Evolutionary conservation across 2,113 vertebrate species (phyloP).

Genomic region (Chloroceryle aenea): DNA sequence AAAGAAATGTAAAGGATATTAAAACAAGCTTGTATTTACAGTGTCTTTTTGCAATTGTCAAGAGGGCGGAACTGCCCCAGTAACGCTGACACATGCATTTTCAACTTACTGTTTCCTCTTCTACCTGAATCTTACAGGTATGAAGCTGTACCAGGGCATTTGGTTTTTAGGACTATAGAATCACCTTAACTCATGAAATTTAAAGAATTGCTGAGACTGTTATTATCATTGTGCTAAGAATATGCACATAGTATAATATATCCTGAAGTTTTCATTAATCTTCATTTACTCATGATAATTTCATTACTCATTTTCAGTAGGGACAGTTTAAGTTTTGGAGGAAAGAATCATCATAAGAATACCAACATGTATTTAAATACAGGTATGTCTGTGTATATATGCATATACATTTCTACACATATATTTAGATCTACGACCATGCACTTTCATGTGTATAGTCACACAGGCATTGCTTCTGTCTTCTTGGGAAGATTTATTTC

Average conservation of each 20-base stretch:
- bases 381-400: not conserved
- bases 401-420: not conserved
- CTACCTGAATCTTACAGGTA: rapidly evolving
- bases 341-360: not conserved
- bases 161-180: not conserved
- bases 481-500: not conserved
- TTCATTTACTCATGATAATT: not conserved
- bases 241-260: too few relatives aligned
- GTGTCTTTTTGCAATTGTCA: not conserved
- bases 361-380: not conserved
- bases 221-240: not conserved
- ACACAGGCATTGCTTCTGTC: not conserved
- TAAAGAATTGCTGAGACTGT: rapidly evolving
- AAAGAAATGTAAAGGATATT: not conserved
- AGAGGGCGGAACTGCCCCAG: not conserved
- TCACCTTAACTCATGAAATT: not conserved
- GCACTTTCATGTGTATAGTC: not conserved
- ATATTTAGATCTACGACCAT: not conserved
- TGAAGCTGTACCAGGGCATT: not conserved
- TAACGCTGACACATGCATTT: not conserved
- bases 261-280: not conserved
- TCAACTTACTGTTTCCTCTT: not conserved
- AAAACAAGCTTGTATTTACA: not conserved
- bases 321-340: not conserved
- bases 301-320: not conserved